Conservation (phyloP, 2,113 vertebrate genomes). For the Pleuronectes platessa region DNA sequence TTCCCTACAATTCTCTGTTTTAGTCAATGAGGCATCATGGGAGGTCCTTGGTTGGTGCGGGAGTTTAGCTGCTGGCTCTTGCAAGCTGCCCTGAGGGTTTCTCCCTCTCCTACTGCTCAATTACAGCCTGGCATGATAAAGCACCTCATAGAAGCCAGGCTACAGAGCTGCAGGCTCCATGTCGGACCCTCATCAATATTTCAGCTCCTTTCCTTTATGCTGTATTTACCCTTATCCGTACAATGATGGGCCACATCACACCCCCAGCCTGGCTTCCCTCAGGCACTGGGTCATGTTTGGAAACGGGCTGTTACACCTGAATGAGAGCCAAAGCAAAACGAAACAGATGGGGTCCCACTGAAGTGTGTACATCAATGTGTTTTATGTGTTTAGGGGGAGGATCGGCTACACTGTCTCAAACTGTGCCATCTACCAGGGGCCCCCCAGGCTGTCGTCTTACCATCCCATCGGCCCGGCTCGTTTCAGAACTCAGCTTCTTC, state of each 20-base stretch:
- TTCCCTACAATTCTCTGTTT: slow-evolving; percentile 41
- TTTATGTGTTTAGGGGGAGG: slow-evolving; percentile 23
- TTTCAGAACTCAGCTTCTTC: slow-evolving; percentile 33
- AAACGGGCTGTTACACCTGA: slow-evolving; percentile 37
- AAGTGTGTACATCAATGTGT: slow-evolving; percentile 1
- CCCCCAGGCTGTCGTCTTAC: slow-evolving; percentile 27
- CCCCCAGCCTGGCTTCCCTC: slow-evolving; percentile 35
- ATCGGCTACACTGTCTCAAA: background rate
- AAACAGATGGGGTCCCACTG: slow-evolving; percentile 34
- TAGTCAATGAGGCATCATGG: slow-evolving; percentile 55
- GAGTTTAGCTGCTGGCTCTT: slow-evolving; percentile 51
- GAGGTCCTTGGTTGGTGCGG: slow-evolving; percentile 52
- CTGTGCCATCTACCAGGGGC: slow-evolving; percentile 22
- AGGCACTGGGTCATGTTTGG: slow-evolving; percentile 31
- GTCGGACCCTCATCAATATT: slow-evolving; percentile 73
- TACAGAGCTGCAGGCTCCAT: slow-evolving; percentile 50
- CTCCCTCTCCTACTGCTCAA: slow-evolving; percentile 53
- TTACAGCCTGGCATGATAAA: slow-evolving; percentile 69
- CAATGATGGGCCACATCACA: slow-evolving; percentile 45
- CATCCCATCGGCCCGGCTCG: slow-evolving; percentile 19
- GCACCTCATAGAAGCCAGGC: slow-evolving; percentile 40
- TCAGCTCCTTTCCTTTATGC: slow-evolving; percentile 61
- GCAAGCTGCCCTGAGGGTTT: slow-evolving; percentile 57
- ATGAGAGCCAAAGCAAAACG: slow-evolving; percentile 23
- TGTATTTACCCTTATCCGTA: slow-evolving; percentile 65